A percentile compares a stretch with the other conserved stretches of the same genome.
phyloP scores from a whole-genome alignment of 1,140 invertebrate species.

The Periplaneta americana region DNA sequence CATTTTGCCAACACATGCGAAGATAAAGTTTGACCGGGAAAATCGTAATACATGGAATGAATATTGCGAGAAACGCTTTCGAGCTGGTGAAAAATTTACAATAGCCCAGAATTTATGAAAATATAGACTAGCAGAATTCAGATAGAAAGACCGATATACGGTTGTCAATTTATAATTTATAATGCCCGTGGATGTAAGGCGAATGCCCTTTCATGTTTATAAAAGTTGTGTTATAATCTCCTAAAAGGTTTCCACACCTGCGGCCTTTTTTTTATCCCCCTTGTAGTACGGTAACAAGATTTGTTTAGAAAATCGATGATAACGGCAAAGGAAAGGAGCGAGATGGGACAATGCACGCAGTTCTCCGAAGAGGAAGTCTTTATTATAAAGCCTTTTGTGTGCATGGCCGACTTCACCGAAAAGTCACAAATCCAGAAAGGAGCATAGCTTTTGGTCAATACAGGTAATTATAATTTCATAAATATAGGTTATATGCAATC shows the following conservation, averaged over 20 bases:
- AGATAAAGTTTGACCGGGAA: too few relatives aligned
- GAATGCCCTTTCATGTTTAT: background rate
- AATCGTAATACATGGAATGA: too few relatives aligned
- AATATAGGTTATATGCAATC: too few relatives aligned
- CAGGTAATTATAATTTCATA: too few relatives aligned
- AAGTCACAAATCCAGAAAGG: too few relatives aligned
- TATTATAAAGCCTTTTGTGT: background rate
- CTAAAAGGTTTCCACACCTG: background rate
- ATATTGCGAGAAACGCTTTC: too few relatives aligned
- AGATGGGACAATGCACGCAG: background rate
- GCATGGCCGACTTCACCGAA: too few relatives aligned
- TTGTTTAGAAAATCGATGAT: background rate
- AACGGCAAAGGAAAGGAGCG: background rate
- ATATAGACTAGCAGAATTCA: background rate
- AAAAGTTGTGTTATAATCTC: background rate
- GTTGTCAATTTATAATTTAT: background rate
- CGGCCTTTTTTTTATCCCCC: background rate
- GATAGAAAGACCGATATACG: background rate
- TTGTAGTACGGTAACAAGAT: background rate
- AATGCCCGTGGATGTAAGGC: background rate
- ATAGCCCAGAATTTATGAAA: background rate
- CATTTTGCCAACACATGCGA: too few relatives aligned
- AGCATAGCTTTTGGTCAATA: too few relatives aligned
- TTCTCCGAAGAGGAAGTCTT: background rate
- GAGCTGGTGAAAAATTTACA: background rate